Evolutionary conservation across 2,113 vertebrate species (phyloP), one percentile per base, ranked within the genome.

Genomic region (Odocoileus hemionus): DNA sequence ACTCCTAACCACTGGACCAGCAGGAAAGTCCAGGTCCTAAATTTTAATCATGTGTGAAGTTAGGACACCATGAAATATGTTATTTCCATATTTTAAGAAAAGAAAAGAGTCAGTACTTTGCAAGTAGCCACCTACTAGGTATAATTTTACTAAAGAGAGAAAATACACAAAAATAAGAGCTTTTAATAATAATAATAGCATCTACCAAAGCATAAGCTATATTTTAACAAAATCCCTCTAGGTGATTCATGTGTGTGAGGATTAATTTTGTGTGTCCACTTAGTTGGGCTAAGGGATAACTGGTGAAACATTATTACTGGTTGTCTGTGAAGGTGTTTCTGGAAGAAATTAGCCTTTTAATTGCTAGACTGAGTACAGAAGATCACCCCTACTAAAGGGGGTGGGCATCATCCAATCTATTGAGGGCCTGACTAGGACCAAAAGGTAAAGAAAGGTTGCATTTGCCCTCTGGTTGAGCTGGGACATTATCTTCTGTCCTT

Each of bases 31-130:
- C 70, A 96, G 88, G 57, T 86, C 43, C 25, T 82, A 64, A 93
- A n/a, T 92, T 82, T 82, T 84, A 39, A 89, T 86, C 36, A 64
- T 39, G 54, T 39, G 12, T 61, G 67, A 96, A 93, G n/a, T 79
- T 50, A 94, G 16, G n/a, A 58, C 17, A 91, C 21, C 12, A 52
- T 78, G 93, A 96, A 70, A 87, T 55, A 76, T 86, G 23, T 92
- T 57, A 76, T 86, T 97, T 96, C 28, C 47, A 15, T 57, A 94
- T 91, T 80, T 95, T 91, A 94, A 61, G 54, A 76, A 79, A 96
- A 91, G 45, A 89, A 80, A 52, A 61, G 43, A 3, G 6, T 76
- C 39, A 76, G 23, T 76, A 54, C 47, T 26, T 67, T 94, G 7
- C 47, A 86, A 78, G 19, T 86, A 94, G 60, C 39, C n/a, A 70